A percentile compares a stretch with the other conserved stretches of the same genome.
phyloP scores from a whole-genome alignment of 2,113 vertebrate genomes.

The Dicerorhinus sumatrensis region DNA sequence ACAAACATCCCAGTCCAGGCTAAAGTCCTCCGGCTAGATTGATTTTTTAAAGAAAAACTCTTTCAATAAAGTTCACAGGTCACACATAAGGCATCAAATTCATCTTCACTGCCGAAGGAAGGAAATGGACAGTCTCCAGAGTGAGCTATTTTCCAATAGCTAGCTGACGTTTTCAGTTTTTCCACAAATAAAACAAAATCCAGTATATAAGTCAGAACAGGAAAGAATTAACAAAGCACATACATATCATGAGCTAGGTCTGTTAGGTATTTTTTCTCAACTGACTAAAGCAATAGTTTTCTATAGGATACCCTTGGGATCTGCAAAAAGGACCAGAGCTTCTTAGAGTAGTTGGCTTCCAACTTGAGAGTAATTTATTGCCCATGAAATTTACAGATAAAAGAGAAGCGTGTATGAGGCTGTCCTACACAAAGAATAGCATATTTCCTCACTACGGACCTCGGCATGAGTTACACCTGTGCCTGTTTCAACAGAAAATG shows the following conservation, averaged over 20 bases:
- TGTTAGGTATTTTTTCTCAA: constrained; percentile 34
- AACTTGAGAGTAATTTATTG: constrained; percentile 48
- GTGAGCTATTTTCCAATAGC: constrained; percentile 44
- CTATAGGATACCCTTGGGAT: constrained; percentile 47
- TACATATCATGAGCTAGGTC: neutral
- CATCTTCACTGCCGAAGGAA: neutral
- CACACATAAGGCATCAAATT: constrained; percentile 7
- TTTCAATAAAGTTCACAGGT: constrained; percentile 42
- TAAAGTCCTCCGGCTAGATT: neutral
- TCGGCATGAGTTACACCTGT: neutral
- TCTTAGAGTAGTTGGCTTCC: constrained; percentile 21
- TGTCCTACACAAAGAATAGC: neutral
- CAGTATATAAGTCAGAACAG: constrained; percentile 34
- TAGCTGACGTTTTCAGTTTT: constrained; percentile 51
- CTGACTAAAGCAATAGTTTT: constrained; percentile 57
- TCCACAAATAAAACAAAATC: constrained; percentile 50
- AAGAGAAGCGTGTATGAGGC: neutral
- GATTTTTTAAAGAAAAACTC: neutral
- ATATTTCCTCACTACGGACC: neutral
- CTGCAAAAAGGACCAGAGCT: constrained; percentile 1
- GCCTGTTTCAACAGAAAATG: neutral
- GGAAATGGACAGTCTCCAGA: neutral
- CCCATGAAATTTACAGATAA: constrained; percentile 48
- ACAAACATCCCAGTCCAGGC: neutral
- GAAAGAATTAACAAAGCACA: constrained; percentile 61